These are phyloP conservation scores for Lontra canadensis DNA, from an alignment of 2,113 vertebrate species.

Conservation along the genomic window DNA sequence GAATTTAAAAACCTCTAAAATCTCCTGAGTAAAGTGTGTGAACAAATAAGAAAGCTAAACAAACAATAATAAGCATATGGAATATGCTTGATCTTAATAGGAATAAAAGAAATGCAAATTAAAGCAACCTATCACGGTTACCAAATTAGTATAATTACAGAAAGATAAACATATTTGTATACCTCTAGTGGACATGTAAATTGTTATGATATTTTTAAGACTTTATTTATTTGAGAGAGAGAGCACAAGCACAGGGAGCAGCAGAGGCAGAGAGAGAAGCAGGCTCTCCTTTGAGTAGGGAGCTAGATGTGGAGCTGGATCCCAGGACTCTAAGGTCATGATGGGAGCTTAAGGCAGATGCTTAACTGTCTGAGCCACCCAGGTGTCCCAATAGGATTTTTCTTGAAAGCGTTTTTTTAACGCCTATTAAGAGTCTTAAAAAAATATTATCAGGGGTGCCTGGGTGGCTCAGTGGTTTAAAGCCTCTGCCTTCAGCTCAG, in stretches of 20 bases:
- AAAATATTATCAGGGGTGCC: not conserved
- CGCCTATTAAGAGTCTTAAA: not conserved
- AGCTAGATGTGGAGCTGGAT: too few relatives aligned
- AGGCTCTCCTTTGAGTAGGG: too few relatives aligned
- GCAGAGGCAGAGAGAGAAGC: too few relatives aligned
- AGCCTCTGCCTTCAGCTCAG: too few relatives aligned
- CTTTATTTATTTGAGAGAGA: too few relatives aligned
- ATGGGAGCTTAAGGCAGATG: too few relatives aligned
- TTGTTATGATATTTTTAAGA: not conserved
- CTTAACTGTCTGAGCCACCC: not conserved
- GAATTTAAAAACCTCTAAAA: not conserved
- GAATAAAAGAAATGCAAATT: conserved; percentile 19
- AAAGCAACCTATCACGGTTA: not conserved
- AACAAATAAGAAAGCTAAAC: not conserved
- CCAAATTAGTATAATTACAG: not conserved
- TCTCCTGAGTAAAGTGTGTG: not conserved
- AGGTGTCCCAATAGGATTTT: not conserved
- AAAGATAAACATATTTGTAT: not conserved
- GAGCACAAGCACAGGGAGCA: too few relatives aligned
- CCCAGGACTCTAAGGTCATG: too few relatives aligned
- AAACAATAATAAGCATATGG: not conserved
- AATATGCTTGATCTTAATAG: not conserved
- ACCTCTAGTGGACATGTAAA: not conserved
- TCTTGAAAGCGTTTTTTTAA: not conserved
- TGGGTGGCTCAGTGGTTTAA: too few relatives aligned